phyloP scores from a whole-genome alignment of 2,888 invertebrate species.

The Hemaris fuciformis region DNA sequence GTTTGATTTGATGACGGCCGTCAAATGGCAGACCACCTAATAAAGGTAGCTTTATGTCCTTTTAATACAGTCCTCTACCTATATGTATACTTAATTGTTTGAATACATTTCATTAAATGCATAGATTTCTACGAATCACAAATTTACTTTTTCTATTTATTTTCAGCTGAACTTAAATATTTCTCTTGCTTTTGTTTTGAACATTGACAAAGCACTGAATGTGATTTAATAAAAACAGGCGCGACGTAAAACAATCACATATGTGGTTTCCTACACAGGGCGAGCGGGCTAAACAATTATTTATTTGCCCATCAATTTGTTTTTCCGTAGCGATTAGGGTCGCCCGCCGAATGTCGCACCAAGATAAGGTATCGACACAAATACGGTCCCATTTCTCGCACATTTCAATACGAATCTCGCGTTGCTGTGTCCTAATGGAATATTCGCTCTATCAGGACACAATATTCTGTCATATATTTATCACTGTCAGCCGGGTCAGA shows the following conservation, averaged over 20 bases:
- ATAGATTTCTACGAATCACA: too few relatives aligned
- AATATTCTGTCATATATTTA: constrained; percentile 50
- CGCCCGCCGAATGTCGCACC: constrained; percentile 25
- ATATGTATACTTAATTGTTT: too few relatives aligned
- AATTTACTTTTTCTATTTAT: too few relatives aligned
- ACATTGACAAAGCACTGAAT: neutral
- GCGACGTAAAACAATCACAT: neutral
- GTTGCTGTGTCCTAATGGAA: constrained; percentile 33
- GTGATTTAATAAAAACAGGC: neutral
- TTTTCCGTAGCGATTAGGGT: constrained; percentile 31
- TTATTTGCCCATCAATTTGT: constrained; percentile 20
- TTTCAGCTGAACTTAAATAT: too few relatives aligned
- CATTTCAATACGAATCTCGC: constrained; percentile 25
- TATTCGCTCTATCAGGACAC: constrained; percentile 28
- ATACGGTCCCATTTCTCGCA: constrained; percentile 23
- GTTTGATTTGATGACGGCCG: too few relatives aligned
- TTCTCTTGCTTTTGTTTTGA: too few relatives aligned
- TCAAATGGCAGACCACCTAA: too few relatives aligned
- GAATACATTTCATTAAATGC: too few relatives aligned
- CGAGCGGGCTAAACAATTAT: neutral
- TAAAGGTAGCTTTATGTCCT: too few relatives aligned
- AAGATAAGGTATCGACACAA: constrained; percentile 34
- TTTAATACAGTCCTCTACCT: too few relatives aligned
- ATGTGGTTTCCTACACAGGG: neutral
- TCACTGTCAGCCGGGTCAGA: constrained; percentile 48